Conservation (phyloP, 1,140 invertebrate species). For the Branchinecta lynchi region DNA sequence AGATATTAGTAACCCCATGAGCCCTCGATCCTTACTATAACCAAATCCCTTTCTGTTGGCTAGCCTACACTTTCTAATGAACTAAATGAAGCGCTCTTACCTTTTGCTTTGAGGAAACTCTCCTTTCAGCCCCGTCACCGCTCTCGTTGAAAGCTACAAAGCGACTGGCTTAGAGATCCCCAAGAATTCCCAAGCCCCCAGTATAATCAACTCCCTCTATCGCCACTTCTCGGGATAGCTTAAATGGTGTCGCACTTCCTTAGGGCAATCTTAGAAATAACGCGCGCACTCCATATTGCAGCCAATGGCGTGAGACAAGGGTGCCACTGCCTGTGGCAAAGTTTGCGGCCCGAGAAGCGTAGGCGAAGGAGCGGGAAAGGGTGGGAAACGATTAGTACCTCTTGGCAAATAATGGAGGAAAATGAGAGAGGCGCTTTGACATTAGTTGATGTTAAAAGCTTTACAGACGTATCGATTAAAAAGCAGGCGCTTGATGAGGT, state of each 20-base stretch:
- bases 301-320: background rate
- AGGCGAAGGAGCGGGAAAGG: background rate
- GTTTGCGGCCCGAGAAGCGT: background rate
- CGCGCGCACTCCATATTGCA: background rate
- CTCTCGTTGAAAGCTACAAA: no score
- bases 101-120: no score
- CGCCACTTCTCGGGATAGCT: background rate
- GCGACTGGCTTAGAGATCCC: no score
- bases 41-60: no score
- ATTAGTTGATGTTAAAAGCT: background rate
- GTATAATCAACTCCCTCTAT: background rate
- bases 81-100: no score
- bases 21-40: no score
- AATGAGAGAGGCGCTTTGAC: background rate
- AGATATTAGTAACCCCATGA: no score
- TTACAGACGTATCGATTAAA: no score
- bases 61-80: no score
- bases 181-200: no score
- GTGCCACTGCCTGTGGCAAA: background rate
- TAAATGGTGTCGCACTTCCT: slow-evolving; percentile 9
- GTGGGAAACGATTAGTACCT: background rate
- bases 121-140: no score
- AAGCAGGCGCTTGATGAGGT: no score
- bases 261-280: background rate
- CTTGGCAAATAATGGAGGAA: slow-evolving; percentile 7